phyloP scores from a whole-genome alignment of 2,113 vertebrate genomes.

The Propithecus coquereli region DNA sequence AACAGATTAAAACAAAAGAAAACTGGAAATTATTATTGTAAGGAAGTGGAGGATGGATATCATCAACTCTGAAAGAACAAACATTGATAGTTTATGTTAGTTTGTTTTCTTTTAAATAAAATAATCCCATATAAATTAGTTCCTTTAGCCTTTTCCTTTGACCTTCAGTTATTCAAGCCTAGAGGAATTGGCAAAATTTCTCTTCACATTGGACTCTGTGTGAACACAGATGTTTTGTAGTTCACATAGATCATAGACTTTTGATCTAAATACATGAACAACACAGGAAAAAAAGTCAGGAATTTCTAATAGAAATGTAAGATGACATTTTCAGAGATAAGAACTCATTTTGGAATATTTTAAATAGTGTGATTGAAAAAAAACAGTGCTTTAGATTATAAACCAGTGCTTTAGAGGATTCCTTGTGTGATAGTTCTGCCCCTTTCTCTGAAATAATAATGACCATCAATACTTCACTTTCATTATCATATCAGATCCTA shows the following conservation, averaged over 20 bases:
- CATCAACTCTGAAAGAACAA: constrained; percentile 27
- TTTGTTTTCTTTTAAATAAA: constrained; percentile 55
- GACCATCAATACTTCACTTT: not conserved
- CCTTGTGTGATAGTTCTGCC: not conserved
- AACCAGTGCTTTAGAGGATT: not conserved
- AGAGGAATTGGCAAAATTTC: constrained; percentile 52
- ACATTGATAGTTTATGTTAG: not conserved
- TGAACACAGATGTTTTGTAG: constrained; percentile 48
- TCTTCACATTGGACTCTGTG: constrained; percentile 42
- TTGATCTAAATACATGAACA: constrained; percentile 49
- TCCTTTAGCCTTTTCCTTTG: constrained; percentile 43
- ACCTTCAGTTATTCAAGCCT: constrained; percentile 53
- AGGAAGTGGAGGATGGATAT: not conserved
- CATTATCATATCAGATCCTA: not conserved
- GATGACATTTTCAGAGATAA: constrained; percentile 24
- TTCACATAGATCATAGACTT: constrained; percentile 63
- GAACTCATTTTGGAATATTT: not conserved
- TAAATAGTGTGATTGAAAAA: constrained; percentile 10
- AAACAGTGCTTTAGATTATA: not conserved
- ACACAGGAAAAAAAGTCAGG: not conserved
- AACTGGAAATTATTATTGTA: not conserved
- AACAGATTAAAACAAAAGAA: not conserved
- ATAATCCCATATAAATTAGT: constrained; percentile 35
- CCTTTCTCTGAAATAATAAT: not conserved
- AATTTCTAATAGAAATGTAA: constrained; percentile 34